Evolutionary conservation across 2,888 invertebrate species (phyloP).

Genomic region (Macaria liturata): DNA sequence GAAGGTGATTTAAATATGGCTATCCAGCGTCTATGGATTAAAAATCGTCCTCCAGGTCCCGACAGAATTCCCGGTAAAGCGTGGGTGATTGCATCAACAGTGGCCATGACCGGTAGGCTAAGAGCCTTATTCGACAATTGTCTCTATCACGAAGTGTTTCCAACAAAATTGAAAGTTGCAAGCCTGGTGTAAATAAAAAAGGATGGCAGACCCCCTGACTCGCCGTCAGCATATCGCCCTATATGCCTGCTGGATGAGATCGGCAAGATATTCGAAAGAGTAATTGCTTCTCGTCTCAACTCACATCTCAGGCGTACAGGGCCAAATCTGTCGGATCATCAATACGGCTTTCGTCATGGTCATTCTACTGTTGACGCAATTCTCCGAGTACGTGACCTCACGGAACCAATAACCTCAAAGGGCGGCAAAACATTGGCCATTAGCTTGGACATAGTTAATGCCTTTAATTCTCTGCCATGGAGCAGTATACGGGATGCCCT

Average conservation of each 20-base stretch:
- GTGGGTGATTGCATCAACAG: neutral
- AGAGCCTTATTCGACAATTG: neutral
- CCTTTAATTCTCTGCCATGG: constrained; percentile 9
- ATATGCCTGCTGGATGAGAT: constrained; percentile 5
- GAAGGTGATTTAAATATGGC: neutral
- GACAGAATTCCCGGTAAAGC: neutral
- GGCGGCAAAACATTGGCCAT: constrained; percentile 2
- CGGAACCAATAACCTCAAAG: neutral
- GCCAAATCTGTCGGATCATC: constrained; percentile 5
- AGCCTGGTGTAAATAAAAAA: constrained; percentile 5
- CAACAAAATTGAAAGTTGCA: constrained; percentile 2
- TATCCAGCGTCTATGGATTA: neutral
- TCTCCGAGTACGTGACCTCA: neutral
- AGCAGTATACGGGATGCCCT: neutral
- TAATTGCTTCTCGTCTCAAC: constrained; percentile 6
- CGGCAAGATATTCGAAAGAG: constrained; percentile 5
- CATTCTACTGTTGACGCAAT: constrained; percentile 7
- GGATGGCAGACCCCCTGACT: constrained; percentile 2
- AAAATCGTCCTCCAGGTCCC: constrained; percentile 1
- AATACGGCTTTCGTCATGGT: constrained; percentile 1
- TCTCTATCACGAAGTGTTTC: neutral
- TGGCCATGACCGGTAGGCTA: neutral
- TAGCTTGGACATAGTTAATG: constrained; percentile 3
- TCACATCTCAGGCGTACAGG: neutral
- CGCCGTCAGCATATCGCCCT: constrained; percentile 8